A percentile compares a stretch with the other conserved stretches of the same genome.
phyloP scores from a whole-genome alignment of 2,797 vertebrate genomes.

The Phyllotis vaccarum region DNA sequence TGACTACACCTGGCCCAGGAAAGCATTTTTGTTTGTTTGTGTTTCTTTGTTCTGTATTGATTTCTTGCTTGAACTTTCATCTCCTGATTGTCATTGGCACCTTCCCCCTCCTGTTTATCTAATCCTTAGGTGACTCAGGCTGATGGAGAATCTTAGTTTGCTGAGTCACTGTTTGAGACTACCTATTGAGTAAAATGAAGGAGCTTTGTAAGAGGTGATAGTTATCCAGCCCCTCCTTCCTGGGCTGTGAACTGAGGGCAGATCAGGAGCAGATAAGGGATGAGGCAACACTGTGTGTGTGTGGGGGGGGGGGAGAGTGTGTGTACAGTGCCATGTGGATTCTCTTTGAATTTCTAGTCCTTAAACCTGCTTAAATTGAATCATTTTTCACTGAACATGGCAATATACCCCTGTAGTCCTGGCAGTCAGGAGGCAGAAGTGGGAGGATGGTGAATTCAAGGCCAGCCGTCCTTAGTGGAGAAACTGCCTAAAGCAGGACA shows the following conservation, averaged over 20 bases:
- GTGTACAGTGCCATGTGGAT: not conserved
- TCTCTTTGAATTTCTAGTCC: constrained; percentile 41
- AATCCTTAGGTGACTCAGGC: not conserved
- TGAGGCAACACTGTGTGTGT: not conserved
- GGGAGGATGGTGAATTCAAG: not conserved
- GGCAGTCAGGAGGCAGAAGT: not conserved
- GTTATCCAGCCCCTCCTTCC: not conserved
- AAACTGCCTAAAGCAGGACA: not conserved
- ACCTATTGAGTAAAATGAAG: not conserved
- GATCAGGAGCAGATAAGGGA: not conserved
- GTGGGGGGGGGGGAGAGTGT: too few species aligned
- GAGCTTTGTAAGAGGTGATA: not conserved
- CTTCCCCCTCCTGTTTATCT: not conserved
- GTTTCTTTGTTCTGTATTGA: not conserved
- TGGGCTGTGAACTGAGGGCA: not conserved
- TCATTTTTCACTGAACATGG: not conserved
- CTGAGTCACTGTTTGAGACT: not conserved
- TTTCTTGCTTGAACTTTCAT: not conserved
- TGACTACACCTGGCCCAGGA: not conserved
- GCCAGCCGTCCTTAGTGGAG: not conserved
- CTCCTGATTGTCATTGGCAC: too few species aligned
- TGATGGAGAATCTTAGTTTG: not conserved
- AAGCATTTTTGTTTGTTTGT: too few species aligned
- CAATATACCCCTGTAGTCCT: not conserved
- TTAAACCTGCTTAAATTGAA: not conserved